Conservation (phyloP, 2,797 vertebrate species). For the Coluber constrictor region DNA sequence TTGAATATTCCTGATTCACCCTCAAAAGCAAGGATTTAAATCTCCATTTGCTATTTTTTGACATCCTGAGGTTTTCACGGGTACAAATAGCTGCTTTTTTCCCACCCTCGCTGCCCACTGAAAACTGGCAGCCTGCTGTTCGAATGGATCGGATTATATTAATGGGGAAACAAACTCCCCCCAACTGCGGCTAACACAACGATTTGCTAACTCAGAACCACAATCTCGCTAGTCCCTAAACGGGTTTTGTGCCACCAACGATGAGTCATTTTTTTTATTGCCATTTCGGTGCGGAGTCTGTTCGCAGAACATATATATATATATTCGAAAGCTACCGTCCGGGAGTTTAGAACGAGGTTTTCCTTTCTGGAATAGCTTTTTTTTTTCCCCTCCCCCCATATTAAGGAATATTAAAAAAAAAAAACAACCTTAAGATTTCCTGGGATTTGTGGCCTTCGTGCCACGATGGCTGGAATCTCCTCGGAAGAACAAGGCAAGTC, state of each 20-base stretch:
- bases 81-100: not conserved
- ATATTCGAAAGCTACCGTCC: constrained; percentile 44
- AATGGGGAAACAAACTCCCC: not conserved
- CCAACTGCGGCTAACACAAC: not conserved
- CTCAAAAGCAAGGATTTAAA: not conserved
- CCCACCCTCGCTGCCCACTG: not conserved
- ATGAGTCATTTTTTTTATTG: constrained; percentile 2
- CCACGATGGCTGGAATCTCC: not conserved
- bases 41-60: not conserved
- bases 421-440: not conserved
- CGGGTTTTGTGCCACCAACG: not conserved
- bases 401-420: not conserved
- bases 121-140: not conserved
- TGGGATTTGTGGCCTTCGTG: not conserved
- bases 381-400: constrained; percentile 18
- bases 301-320: constrained; percentile 30
- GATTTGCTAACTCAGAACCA: not conserved
- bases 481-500: not conserved
- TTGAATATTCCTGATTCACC: not conserved
- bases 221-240: not conserved
- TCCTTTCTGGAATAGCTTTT: constrained; percentile 38
- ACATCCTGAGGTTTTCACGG: constrained; percentile 6
- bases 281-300: constrained; percentile 35
- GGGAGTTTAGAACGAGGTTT: constrained; percentile 50
- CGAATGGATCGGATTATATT: not conserved